These are phyloP conservation scores for Agapostemon virescens DNA, from an alignment of 2,888 invertebrate species.

Conservation along the genomic window DNA sequence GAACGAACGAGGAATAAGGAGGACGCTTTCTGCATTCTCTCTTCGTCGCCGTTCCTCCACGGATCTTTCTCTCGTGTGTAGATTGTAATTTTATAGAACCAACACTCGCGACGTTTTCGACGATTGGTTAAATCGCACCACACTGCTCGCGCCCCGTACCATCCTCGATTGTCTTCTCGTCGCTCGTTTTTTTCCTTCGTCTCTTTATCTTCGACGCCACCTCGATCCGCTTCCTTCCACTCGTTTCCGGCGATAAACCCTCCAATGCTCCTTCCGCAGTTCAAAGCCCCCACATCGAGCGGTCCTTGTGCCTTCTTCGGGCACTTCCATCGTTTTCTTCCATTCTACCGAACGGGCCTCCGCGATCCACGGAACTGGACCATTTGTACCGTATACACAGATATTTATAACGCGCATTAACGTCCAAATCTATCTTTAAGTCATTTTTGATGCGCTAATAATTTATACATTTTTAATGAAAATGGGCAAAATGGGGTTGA, in stretches of 20 bases:
- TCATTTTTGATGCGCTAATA: no score
- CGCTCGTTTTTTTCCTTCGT: neutral
- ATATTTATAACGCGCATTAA: neutral
- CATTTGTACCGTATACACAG: neutral
- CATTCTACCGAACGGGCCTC: constrained; percentile 3
- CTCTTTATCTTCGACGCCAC: constrained; percentile 29
- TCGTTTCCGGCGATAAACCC: constrained; percentile 51
- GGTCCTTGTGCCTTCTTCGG: constrained; percentile 24
- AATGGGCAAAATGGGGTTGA: no score
- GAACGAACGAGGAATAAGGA: constrained; percentile 25
- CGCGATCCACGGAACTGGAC: neutral
- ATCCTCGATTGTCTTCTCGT: neutral
- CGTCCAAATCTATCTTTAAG: neutral
- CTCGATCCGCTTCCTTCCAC: constrained; percentile 37
- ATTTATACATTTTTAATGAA: no score
- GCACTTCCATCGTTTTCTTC: constrained; percentile 19
- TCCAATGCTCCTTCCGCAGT: constrained; percentile 39
- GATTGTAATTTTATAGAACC: constrained; percentile 65
- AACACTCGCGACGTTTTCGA: constrained; percentile 64
- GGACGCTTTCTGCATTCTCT: constrained; percentile 54
- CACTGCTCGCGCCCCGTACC: neutral
- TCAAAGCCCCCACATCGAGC: constrained; percentile 61
- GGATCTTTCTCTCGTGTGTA: constrained; percentile 51
- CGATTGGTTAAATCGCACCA: constrained; percentile 59
- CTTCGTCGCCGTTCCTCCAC: constrained; percentile 7